Base-by-base conservation (phyloP, 2,888 invertebrate species). In the Osmoderma eremita region DNA sequence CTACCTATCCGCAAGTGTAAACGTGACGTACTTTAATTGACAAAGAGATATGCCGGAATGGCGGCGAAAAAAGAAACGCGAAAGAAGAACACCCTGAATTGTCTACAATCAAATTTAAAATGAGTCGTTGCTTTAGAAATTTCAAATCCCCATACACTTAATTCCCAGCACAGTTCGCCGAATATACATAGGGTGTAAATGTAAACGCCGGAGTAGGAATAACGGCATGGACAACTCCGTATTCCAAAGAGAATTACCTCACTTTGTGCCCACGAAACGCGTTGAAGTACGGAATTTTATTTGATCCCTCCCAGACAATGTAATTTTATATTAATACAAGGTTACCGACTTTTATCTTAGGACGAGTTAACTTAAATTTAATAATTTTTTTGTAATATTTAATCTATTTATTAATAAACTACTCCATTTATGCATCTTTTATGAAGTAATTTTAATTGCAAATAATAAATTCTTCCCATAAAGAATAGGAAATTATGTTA, bases 291-390 rank as follows among this genome's bases (percentile, higher is more conserved):
- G 64, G 72, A 71, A 71, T 71, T 72, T 71, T 70, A 71, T 71
- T 72, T 71, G 68, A 68, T 70, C 67, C 67, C 56, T 45, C 63
- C 51, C 64, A 53, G 63, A 62, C 69, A 72, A 72, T 69, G 67
- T 69, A 69, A 71, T 72, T 71, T 70, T 65, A 69, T 63, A 71
- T 70, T 72, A 72, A 70, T 70, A 69, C 67, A 66, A 69, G 63
- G 65, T 70, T 67, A 68, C 30, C 10, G 30, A 30, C 30, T 30
- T 48, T 48, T 48, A 18, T 48, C 10, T 12, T 18, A 17, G 18
- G 48, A 2, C 18, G 8, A 17, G 48, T 4, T 48, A 20, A 20
- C 10, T 48, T 20, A 8, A 8, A 20, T 20, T 48, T 48, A 10
- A 10, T 48, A 20, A 1, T 48, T 48, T 48, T 17, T 6, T 15